Evolutionary conservation across 2,797 vertebrate species (phyloP).

Genomic region (Cottoperca gobio): DNA sequence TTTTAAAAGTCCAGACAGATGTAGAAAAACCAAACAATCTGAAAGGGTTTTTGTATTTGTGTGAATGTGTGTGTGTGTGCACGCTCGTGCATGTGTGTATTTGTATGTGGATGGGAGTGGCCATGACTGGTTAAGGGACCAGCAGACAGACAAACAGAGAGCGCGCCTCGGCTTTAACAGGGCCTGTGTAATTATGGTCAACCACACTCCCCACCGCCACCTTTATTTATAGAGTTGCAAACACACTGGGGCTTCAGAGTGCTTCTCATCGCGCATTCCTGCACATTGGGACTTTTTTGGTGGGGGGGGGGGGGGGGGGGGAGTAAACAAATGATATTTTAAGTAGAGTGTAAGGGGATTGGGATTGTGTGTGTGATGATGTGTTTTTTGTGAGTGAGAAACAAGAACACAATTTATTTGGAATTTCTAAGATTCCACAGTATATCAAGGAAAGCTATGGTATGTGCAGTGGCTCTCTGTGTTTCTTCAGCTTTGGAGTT

Average conservation of each 20-base stretch:
- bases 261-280: conserved; percentile 80
- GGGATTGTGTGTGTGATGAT: conserved; percentile 38
- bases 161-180: conserved; percentile 80
- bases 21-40: conserved; percentile 75
- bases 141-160: conserved; percentile 81
- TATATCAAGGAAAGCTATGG: conserved; percentile 21
- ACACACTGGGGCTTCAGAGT: conserved; percentile 77
- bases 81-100: conserved; percentile 22
- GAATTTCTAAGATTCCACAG: conserved; percentile 28
- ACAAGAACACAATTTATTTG: conserved; percentile 18
- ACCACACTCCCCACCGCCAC: conserved; percentile 82
- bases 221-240: conserved; percentile 86
- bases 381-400: not conserved
- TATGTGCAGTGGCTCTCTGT: conserved; percentile 1
- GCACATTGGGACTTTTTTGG: conserved; percentile 73
- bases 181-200: conserved; percentile 86
- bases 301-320: conserved; percentile 60
- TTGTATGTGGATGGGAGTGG: conserved; percentile 68
- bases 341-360: conserved; percentile 47
- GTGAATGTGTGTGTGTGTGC: conserved; percentile 21
- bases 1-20: conserved; percentile 76
- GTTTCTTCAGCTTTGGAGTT: conserved; percentile 36
- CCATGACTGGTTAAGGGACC: conserved; percentile 58
- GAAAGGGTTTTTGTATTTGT: conserved; percentile 47
- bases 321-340: conserved; percentile 81